Evolutionary conservation across 2,113 vertebrate genomes (phyloP), one percentile per base, ranked within the genome.

Genomic region (Lasiurus cinereus): DNA sequence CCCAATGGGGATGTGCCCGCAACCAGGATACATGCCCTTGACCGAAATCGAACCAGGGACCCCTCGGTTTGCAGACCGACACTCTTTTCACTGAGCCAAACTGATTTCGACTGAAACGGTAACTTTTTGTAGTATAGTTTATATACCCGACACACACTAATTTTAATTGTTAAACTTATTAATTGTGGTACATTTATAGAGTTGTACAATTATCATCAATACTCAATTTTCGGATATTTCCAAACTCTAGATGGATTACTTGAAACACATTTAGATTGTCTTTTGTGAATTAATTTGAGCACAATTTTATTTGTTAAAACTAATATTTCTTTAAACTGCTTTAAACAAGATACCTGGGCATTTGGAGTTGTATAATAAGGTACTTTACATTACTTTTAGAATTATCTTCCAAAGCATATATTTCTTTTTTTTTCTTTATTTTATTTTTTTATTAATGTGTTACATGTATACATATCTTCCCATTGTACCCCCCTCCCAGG

Each of bases 271-370:
- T 95, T 88, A 36, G 22, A 21, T 22, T 46, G 12, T 24, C 27
- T 85, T 86, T 86, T 64, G 16, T 90, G 29, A 93, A 79, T 91
- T 90, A 78, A 83, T 67, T 48, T 91, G 36, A 33, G 88, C 74
- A 43, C 46, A 90, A 6, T 69, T 80, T 83, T 77, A 24, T 64
- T 78, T 52, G 48, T 33, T 77, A n/a, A 88, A 73, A 36, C 64
- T 64, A 70, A 78, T 90, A 72, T 72, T 93, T 87, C 48, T 77
- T 52, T 50, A 52, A 43, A 73, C 36, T 39, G 43, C 36, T 73
- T 73, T 73, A 73, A 73, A 73, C 12, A 73, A 50, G 19, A 19
- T 50, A 19, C 43, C 1, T 43, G 74, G 74, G 8, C 19, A 62
- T 69, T 69, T 62, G 62, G 77, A 43, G 31, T 39, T 88, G 54